Conservation (phyloP, 2,888 invertebrate species). For the Prosapia bicincta region DNA sequence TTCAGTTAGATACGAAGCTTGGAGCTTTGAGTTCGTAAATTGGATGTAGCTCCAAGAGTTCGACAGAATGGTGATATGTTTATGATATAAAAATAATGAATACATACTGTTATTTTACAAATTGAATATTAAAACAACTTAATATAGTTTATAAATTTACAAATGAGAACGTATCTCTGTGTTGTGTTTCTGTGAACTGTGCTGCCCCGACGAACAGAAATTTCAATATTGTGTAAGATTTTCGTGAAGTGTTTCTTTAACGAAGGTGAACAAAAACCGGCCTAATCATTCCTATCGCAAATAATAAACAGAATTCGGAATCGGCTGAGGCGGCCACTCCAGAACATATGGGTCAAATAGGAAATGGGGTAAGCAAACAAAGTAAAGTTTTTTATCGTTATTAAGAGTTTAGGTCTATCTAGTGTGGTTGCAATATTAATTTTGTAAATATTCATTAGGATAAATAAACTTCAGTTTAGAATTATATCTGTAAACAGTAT, state of each 20-base stretch:
- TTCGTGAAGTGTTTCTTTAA: conserved; percentile 4
- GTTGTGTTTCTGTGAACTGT: neutral
- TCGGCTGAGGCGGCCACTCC: conserved; percentile 33
- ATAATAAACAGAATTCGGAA: conserved; percentile 28
- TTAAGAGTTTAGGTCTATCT: no score
- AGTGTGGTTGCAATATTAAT: no score
- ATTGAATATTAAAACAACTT: neutral
- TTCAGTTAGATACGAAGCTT: neutral
- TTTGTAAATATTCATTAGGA: no score
- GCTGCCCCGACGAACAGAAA: neutral
- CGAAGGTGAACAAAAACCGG: conserved; percentile 25
- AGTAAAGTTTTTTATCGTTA: no score
- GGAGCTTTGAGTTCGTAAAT: neutral
- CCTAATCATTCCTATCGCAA: conserved; percentile 38
- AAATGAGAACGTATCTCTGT: neutral
- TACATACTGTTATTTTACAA: neutral
- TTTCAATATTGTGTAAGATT: neutral
- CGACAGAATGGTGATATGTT: neutral
- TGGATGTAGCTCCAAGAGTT: neutral
- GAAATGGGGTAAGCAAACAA: conserved; percentile 27
- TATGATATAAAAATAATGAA: neutral
- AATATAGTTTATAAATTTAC: neutral
- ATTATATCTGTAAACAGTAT: no score
- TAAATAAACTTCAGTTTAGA: no score
- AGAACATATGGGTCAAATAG: conserved; percentile 37